Evolutionary conservation across 2,888 invertebrate genomes (phyloP).

Genomic region (Parnassius apollo): DNA sequence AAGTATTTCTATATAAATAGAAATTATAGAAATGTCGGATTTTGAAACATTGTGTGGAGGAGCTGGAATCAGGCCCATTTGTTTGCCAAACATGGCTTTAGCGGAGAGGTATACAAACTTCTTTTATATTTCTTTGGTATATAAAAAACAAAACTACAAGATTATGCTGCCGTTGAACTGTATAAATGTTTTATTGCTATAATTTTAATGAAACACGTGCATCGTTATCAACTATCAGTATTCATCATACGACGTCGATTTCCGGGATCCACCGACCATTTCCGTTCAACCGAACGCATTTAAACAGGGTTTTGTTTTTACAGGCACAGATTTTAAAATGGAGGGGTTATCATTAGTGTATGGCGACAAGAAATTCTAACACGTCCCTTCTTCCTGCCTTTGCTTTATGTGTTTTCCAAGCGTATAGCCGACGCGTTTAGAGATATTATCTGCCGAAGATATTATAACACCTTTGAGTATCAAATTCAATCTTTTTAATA

Average conservation of each 20-base stretch:
- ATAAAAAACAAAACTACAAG: too few relatives aligned
- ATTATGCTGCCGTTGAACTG: too few relatives aligned
- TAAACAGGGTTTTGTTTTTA: conserved; percentile 15
- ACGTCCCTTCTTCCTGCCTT: conserved; percentile 56
- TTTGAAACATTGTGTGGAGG: too few relatives aligned
- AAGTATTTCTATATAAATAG: too few relatives aligned
- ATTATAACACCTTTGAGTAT: neutral
- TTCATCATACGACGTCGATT: conserved; percentile 17
- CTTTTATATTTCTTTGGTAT: too few relatives aligned
- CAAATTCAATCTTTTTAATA: neutral
- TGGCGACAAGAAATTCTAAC: conserved; percentile 49
- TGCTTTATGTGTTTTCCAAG: conserved; percentile 52
- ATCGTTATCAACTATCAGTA: neutral
- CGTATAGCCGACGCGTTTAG: conserved; percentile 33
- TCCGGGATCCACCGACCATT: conserved; percentile 14
- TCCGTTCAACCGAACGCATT: conserved; percentile 19
- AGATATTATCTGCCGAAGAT: conserved; percentile 8
- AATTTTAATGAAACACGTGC: conserved; percentile 1
- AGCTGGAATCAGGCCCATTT: too few relatives aligned
- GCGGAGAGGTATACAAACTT: too few relatives aligned
- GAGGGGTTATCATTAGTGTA: conserved; percentile 20
- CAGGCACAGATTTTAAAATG: conserved; percentile 14
- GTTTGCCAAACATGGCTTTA: too few relatives aligned
- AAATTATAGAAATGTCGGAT: neutral
- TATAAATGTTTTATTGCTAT: neutral